These are phyloP conservation scores for Netelia melanura DNA, from an alignment of 2,888 invertebrate species.

Conservation along the genomic window DNA sequence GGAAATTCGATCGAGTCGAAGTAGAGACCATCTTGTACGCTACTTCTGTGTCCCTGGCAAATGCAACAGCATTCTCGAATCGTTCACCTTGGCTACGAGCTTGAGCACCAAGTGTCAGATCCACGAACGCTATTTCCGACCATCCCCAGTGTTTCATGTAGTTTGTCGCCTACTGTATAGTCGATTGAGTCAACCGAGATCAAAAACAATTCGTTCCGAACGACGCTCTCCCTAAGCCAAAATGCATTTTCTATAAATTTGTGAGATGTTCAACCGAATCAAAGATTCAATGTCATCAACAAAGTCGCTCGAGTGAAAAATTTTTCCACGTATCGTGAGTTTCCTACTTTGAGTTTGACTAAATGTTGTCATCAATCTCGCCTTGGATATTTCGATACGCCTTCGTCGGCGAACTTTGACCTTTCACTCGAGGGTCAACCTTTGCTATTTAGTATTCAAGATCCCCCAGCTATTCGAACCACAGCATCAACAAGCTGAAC, in stretches of 20 bases:
- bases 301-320: too few species aligned
- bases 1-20: constrained; percentile 56
- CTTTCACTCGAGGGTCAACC: constrained; percentile 11
- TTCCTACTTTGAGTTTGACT: too few species aligned
- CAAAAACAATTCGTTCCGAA: background rate
- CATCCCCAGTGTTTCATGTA: background rate
- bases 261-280: too few species aligned
- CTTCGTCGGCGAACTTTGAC: constrained; percentile 2
- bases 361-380: too few species aligned
- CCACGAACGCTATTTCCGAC: constrained; percentile 34
- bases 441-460: constrained; percentile 17
- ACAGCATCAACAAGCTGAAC: background rate
- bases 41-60: constrained; percentile 28
- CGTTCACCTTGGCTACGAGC: constrained; percentile 51
- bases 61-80: constrained; percentile 20
- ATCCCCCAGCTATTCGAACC: background rate
- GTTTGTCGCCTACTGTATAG: background rate
- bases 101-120: background rate
- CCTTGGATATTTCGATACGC: background rate
- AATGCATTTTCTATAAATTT: background rate
- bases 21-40: constrained; percentile 42
- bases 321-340: too few species aligned
- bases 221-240: background rate
- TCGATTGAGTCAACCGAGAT: constrained; percentile 3
- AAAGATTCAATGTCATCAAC: too few species aligned